These are phyloP conservation scores for Tenebrosternarchus preto DNA, from an alignment of 2,113 vertebrate species.

Conservation along the genomic window DNA sequence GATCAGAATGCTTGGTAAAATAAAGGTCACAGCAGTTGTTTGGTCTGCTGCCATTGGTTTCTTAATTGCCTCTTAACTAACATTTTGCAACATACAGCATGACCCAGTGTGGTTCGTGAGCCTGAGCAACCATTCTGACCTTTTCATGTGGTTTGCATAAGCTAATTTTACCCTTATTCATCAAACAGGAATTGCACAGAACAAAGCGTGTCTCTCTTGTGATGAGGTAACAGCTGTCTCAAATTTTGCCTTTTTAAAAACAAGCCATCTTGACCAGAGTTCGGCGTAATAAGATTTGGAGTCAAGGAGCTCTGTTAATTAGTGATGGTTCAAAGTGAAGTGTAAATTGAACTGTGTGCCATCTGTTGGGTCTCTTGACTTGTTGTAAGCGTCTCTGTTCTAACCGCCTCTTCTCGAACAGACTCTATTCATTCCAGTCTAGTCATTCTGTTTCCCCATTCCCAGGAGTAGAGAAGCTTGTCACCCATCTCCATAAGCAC, in stretches of 20 bases:
- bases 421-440: not conserved
- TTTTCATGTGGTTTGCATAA: conserved; percentile 16
- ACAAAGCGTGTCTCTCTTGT: not conserved
- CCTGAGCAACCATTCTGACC: conserved; percentile 24
- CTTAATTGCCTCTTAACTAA: conserved; percentile 39
- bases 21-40: conserved; percentile 30
- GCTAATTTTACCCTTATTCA: conserved; percentile 19
- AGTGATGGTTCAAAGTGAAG: not conserved
- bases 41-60: conserved; percentile 16
- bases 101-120: not conserved
- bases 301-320: conserved; percentile 35
- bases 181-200: not conserved
- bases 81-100: conserved; percentile 21
- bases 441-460: conserved; percentile 8
- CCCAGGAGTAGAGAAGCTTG: conserved; percentile 81
- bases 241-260: conserved; percentile 14
- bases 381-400: not conserved
- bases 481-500: conserved; percentile 79
- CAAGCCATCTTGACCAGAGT: conserved; percentile 23
- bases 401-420: not conserved
- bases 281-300: conserved; percentile 9
- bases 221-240: conserved; percentile 9
- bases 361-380: not conserved
- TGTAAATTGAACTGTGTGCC: conserved; percentile 10
- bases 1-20: conserved; percentile 18